Base-by-base conservation (phyloP, 2,113 vertebrate species). In the Pollimyrus isidori region DNA sequence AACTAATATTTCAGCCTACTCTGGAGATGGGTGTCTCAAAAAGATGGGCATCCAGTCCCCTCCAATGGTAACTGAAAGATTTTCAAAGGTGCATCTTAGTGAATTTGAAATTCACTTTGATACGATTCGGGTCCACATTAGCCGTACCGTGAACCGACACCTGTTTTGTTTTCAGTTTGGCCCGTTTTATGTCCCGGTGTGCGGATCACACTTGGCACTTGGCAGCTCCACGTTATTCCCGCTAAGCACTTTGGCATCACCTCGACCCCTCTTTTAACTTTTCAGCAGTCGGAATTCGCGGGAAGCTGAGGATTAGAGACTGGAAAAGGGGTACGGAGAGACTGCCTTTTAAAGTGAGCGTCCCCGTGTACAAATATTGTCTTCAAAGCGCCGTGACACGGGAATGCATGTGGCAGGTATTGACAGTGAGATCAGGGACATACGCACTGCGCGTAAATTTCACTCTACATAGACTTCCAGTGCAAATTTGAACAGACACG, bases 81-180 rank as follows among this genome's bases (percentile, higher is more conserved):
- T 80, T 80, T 80, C 73, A 80, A 80, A 80, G 73, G 35, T 15
- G 73, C 30, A 19, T 80, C 17, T 19, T 19, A 80, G 30, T 5
- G n/a, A 80, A 80, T 80, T 80, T 80, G 35, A 80, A 19, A 80
- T 80, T 80, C 73, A 42, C 73, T 80, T 80, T 80, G 73, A 80
- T 80, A 42, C 30, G 30, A 42, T 80, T 2, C 73, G 35, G 35
- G 73, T 17, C 35, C 30, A 80, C 73, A 80, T 80, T 42, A 42
- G 42, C 82, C 23, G 82, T n/a, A 48, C 42, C 45, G 2, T 23
- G 21, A 23, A 23, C 42, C 42, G 35, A 46, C 45, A 84, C 82
- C 82, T 46, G 45, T 84, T 84, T 84, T 84, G 82, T 84, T 84
- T 84, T 84, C 82, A 84, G 45, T 48, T 84, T 84, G 82, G 82